phyloP scores from a whole-genome alignment of 2,888 invertebrate species.

The Cremastinae sp. region DNA sequence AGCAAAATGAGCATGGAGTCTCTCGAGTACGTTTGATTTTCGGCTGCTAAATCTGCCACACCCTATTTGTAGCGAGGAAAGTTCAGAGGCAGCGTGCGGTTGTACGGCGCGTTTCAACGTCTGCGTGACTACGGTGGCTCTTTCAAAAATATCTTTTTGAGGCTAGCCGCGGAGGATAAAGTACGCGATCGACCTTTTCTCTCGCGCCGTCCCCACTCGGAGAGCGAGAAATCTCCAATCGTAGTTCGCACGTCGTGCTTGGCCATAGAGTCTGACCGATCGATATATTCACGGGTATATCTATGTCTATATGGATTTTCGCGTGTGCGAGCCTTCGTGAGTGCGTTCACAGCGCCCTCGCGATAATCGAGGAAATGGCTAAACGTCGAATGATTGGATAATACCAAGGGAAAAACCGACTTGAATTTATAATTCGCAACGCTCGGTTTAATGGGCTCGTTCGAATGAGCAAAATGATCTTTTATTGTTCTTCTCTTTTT shows the following conservation, averaged over 20 bases:
- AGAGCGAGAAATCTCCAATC: slow-evolving; percentile 55
- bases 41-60: slow-evolving; percentile 64
- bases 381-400: slow-evolving; percentile 53
- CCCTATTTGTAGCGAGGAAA: slow-evolving; percentile 62
- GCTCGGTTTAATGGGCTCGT: slow-evolving; percentile 16
- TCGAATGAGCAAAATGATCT: slow-evolving; percentile 23
- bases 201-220: slow-evolving; percentile 40
- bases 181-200: slow-evolving; percentile 54
- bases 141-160: slow-evolving; percentile 56
- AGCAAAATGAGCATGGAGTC: slow-evolving; percentile 1
- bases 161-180: slow-evolving; percentile 34
- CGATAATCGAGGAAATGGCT: slow-evolving; percentile 53
- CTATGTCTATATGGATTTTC: slow-evolving; percentile 7
- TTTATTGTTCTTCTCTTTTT: slow-evolving; percentile 21
- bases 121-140: slow-evolving; percentile 33
- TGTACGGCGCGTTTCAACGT: slow-evolving; percentile 2
- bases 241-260: slow-evolving; percentile 56
- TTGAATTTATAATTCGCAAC: slow-evolving; percentile 31
- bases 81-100: slow-evolving; percentile 22
- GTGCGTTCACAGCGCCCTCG: slow-evolving; percentile 46
- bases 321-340: slow-evolving; percentile 11
- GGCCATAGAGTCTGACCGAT: slow-evolving; percentile 48
- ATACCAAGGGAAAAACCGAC: slow-evolving; percentile 36
- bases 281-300: slow-evolving; percentile 51
- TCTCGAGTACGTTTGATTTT: slow-evolving; percentile 52